A percentile compares a stretch with the other conserved stretches of the same genome.
These are phyloP conservation scores for Crotalus horridus DNA, from an alignment of 2,113 vertebrate genomes.

Conservation along the genomic window DNA sequence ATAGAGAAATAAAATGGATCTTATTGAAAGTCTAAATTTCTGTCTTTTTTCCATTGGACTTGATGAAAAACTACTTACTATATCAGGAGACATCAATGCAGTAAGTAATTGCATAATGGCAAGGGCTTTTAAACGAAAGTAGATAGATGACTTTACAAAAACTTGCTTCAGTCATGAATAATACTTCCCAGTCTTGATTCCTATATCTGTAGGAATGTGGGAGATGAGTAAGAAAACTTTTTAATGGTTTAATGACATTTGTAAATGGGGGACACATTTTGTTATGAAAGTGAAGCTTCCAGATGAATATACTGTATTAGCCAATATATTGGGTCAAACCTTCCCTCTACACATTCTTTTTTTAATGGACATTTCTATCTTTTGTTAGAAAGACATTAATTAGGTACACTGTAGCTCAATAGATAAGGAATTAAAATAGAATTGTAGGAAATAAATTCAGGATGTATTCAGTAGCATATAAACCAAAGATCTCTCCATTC, in stretches of 20 bases:
- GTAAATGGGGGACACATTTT: not conserved
- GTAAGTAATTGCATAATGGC: slow-evolving; percentile 1
- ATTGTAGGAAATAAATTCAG: not conserved
- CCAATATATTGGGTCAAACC: not conserved
- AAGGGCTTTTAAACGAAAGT: not conserved
- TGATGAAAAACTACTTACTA: slow-evolving; percentile 19
- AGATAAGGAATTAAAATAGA: not conserved
- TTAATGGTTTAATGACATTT: not conserved
- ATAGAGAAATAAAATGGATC: slow-evolving; percentile 51
- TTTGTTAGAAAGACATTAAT: not conserved
- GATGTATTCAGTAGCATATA: not conserved
- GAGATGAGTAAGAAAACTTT: not conserved
- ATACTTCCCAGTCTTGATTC: not conserved
- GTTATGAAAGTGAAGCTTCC: not conserved
- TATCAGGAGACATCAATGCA: slow-evolving; percentile 4
- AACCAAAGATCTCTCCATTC: not conserved
- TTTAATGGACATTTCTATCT: not conserved
- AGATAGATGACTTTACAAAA: not conserved
- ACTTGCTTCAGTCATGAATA: not conserved
- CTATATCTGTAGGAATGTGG: not conserved
- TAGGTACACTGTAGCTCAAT: not conserved
- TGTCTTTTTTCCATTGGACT: not conserved
- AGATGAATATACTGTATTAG: not conserved
- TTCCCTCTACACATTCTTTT: not conserved
- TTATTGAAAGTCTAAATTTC: slow-evolving; percentile 24